Base-by-base conservation (phyloP, 2,888 invertebrate species). In the Spodoptera exigua region DNA sequence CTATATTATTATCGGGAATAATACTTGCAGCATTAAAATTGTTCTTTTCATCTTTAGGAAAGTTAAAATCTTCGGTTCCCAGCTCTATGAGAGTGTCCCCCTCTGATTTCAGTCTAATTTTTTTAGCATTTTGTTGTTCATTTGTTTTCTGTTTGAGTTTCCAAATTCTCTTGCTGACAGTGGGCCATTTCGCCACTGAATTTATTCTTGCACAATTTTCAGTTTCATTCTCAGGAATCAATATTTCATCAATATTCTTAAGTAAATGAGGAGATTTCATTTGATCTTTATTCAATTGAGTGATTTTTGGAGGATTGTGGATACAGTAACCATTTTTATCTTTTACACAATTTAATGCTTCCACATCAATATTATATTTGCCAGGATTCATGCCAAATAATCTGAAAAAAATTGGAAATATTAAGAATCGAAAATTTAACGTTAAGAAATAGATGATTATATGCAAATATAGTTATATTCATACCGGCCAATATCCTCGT, bases 311-410 rank as follows among this genome's bases (percentile, higher is more conserved):
- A 57, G 89, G 89, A 70, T 89, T 89, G 70, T 94, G 93, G 39
- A 83, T 69, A 67, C 93, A 94, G 72, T 82, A 81, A 1, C 93
- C 93, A 56, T 91, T 87, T 65, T 85, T 85, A 65, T 92, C 89
- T 77, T 91, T 92, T 2, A 89, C 85, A 66, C 93, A 94, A 57
- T 82, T 86, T 21, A 94, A 79, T 0, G 91, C 92, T 21, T 90
- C 89, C 51, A 91, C 84, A 60, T 92, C 88, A 0, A 94, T 71
- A 59, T 88, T 86, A 74, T 94, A 93, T 66, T 90, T 88, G 13
- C 93, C 93, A 21, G 93, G 88, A 49, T 79, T 86, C 79, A 93
- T 84, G 10, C 89, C 93, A 63, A 94, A 86, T 76, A 93, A 82
- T 57, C 93, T 94, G 82, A 48, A 88, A 82, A 47, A 63, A 17